Conservation (phyloP, 1,140 invertebrate species). For the Doryteuthis pealeii region DNA sequence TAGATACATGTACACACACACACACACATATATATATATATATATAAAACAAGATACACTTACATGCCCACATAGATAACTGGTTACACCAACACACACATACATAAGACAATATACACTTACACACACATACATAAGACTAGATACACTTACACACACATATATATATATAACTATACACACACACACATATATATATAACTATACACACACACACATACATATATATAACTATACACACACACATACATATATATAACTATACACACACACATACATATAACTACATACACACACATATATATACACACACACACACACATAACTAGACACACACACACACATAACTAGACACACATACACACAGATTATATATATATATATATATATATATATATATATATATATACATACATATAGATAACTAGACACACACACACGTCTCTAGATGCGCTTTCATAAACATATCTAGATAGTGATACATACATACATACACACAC, state of each 20-base stretch:
- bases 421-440: too few relatives aligned
- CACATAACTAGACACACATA: constrained; percentile 18
- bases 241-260: too few relatives aligned
- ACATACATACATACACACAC: constrained; percentile 18
- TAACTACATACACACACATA: background rate
- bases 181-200: too few relatives aligned
- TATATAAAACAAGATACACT: background rate
- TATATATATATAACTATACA: too few relatives aligned
- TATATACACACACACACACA: constrained; percentile 18
- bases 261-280: constrained; percentile 15
- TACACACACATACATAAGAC: too few relatives aligned
- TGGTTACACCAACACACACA: constrained; percentile 16
- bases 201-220: too few relatives aligned
- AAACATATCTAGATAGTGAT: too few relatives aligned
- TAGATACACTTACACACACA: too few relatives aligned
- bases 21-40: background rate
- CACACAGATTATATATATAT: too few relatives aligned
- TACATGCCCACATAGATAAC: constrained; percentile 10
- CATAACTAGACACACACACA: constrained; percentile 19
- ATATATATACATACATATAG: constrained; percentile 18
- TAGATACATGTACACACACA: background rate
- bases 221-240: too few relatives aligned
- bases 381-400: constrained; percentile 23
- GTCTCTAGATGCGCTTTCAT: too few relatives aligned
- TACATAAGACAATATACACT: constrained; percentile 18